Conservation (phyloP, 2,888 invertebrate species). For the Mythimna lalbum region DNA sequence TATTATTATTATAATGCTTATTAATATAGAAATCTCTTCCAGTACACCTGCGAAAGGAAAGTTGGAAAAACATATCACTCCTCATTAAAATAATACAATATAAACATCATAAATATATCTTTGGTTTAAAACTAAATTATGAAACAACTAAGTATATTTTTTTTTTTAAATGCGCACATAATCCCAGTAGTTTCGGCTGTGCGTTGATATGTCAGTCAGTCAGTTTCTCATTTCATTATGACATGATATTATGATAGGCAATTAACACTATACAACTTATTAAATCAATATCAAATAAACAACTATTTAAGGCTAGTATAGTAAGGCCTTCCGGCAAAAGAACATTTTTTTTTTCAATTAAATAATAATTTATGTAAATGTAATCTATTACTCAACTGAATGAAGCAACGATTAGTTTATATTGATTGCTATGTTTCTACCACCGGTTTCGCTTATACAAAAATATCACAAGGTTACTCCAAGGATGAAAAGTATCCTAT, state of each 20-base stretch:
- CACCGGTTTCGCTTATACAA: background rate
- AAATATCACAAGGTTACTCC: too few species aligned
- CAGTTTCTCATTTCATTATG: background rate
- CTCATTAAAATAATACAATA: too few species aligned
- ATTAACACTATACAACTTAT: background rate
- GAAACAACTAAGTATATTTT: too few species aligned
- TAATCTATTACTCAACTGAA: background rate
- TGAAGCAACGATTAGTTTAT: background rate
- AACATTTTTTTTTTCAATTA: background rate
- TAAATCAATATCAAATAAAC: conserved; percentile 4
- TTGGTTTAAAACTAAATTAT: background rate
- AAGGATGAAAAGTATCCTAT: too few species aligned
- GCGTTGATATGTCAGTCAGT: too few species aligned
- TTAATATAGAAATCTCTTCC: too few species aligned
- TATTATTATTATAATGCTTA: too few species aligned
- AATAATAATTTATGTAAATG: conserved; percentile 2
- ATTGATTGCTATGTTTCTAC: background rate
- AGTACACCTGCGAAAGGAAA: too few species aligned
- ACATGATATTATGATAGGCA: background rate
- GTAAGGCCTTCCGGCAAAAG: conserved; percentile 8
- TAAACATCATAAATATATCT: too few species aligned
- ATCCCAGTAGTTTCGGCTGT: too few species aligned
- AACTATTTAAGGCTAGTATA: conserved; percentile 21
- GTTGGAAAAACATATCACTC: too few species aligned
- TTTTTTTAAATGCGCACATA: too few species aligned